A percentile compares a stretch with the other conserved stretches of the same genome.
phyloP scores from a whole-genome alignment of 2,113 vertebrate species.

The Rhombomys opimus region DNA sequence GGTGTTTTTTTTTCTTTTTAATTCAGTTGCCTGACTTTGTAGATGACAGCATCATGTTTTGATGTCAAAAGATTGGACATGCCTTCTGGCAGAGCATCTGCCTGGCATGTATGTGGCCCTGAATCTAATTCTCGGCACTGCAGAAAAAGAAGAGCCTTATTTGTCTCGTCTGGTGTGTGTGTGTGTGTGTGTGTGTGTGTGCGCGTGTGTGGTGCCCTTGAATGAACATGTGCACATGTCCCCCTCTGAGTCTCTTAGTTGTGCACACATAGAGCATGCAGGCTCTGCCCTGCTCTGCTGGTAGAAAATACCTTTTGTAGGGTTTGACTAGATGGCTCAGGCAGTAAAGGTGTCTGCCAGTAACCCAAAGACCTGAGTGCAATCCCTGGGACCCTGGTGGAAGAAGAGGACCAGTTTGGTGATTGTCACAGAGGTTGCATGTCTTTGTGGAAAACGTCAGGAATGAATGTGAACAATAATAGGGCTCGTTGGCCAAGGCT shows the following conservation, averaged over 20 bases:
- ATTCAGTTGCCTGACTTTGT: background rate
- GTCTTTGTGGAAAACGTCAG: slow-evolving; percentile 8
- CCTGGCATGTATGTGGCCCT: background rate
- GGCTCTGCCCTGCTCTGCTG: background rate
- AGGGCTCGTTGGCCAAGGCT: background rate
- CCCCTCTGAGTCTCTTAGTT: background rate
- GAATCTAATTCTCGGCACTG: background rate
- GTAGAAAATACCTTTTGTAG: slow-evolving; percentile 22
- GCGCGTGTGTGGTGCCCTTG: background rate
- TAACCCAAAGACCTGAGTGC: background rate
- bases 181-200: background rate
- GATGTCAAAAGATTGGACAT: background rate
- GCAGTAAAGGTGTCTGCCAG: background rate
- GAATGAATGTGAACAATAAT: background rate
- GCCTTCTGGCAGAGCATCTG: background rate
- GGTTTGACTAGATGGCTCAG: background rate
- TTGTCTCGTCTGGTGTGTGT: background rate
- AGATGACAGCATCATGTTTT: background rate
- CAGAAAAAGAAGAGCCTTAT: background rate
- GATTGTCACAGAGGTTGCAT: background rate
- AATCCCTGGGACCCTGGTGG: background rate
- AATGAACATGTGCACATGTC: background rate
- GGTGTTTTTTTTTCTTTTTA: background rate
- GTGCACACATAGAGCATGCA: background rate
- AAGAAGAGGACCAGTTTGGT: background rate